Conservation (phyloP, 2,113 vertebrate species). For the Erinaceus europaeus region DNA sequence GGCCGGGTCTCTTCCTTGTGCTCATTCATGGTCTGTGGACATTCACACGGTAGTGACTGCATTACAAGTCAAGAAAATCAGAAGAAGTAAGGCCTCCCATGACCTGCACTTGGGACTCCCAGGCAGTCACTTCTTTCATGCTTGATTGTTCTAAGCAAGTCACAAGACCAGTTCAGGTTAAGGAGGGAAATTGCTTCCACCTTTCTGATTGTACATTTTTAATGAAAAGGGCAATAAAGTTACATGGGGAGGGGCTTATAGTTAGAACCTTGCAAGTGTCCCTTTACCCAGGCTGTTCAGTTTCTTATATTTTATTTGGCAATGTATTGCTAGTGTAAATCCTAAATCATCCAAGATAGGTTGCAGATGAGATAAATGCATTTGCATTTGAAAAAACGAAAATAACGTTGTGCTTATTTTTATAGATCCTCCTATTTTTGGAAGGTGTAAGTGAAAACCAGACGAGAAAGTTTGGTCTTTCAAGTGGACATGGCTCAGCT, state of each 20-base stretch:
- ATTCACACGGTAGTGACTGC: background rate
- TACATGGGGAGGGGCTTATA: background rate
- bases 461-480: constrained; percentile 66
- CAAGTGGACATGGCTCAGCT: constrained; percentile 95
- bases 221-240: background rate
- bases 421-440: constrained; percentile 72
- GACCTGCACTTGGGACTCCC: background rate
- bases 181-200: background rate
- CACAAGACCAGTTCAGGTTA: background rate
- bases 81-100: background rate
- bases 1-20: background rate
- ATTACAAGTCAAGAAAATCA: background rate
- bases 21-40: background rate
- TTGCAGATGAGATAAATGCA: constrained; percentile 39
- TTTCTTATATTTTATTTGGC: background rate
- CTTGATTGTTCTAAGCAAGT: constrained; percentile 7
- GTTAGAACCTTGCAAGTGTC: background rate
- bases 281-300: background rate
- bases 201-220: background rate
- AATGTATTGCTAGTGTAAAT: too few relatives aligned
- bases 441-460: constrained; percentile 41
- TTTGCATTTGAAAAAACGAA: constrained; percentile 37
- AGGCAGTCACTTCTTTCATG: background rate
- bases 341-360: background rate
- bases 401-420: constrained; percentile 58